Conservation (phyloP, 2,888 invertebrate genomes). For the Agonum fuliginosum region DNA sequence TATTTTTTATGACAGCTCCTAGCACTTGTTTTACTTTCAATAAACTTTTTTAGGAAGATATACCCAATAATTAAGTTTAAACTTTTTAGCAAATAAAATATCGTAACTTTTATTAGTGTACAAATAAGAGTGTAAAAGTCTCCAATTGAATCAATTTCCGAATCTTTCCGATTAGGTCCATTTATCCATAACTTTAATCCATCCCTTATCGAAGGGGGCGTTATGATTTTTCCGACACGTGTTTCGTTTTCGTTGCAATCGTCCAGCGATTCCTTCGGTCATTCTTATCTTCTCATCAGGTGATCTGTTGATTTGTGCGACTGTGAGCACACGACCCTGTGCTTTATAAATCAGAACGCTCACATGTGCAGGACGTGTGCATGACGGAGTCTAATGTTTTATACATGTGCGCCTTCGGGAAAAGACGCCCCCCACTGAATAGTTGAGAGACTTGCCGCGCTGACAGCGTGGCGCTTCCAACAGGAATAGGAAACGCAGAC, state of each 20-base stretch:
- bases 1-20: too few relatives aligned
- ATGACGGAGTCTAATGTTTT: constrained; percentile 58
- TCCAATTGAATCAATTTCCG: background rate
- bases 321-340: constrained; percentile 32
- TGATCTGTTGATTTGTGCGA: background rate
- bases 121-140: too few relatives aligned
- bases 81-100: too few relatives aligned
- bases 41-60: too few relatives aligned
- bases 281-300: background rate
- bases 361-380: constrained; percentile 57
- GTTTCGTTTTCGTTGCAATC: constrained; percentile 53
- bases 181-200: constrained; percentile 21
- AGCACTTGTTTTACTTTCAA: too few relatives aligned
- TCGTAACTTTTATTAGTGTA: too few relatives aligned
- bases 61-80: too few relatives aligned
- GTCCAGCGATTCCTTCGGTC: constrained; percentile 2
- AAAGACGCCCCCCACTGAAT: constrained; percentile 7
- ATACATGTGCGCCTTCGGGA: constrained; percentile 53
- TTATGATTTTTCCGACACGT: constrained; percentile 60
- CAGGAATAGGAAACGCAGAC: too few relatives aligned
- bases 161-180: constrained; percentile 5
- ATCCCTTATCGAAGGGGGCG: constrained; percentile 47
- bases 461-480: background rate
- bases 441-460: background rate
- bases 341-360: constrained; percentile 57